Evolutionary conservation across 1,140 invertebrate genomes (phyloP), one percentile per base, ranked within the genome.

Genomic region (Scaptomyza graminum): DNA sequence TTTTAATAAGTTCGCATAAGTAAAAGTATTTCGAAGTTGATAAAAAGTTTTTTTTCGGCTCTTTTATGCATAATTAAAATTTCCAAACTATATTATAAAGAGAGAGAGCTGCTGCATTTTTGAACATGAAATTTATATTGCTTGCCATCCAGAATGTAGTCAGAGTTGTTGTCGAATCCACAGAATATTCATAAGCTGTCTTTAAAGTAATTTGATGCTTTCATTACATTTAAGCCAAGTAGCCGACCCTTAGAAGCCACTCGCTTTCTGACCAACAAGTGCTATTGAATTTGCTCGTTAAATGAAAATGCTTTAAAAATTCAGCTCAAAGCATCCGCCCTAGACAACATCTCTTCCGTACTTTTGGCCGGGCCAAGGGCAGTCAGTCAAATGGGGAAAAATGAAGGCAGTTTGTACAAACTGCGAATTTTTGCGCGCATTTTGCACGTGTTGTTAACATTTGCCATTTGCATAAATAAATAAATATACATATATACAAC

Each of bases 401-500:
- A 16, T 43, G 43, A 22, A 44, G 56, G 64, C 47, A 62, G 49
- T 47, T 41, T 43, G 18, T 44, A 25, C 49, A 59, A 64, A 57
- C 47, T 39, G 51, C 57, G 76, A 67, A 79, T 67, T 74, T 76
- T 76, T 69, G 59, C 65, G 74, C 74, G 74, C 64, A 79, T 71
- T 74, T 51, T 74, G 66, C 71, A 68, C 80, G 80, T 76, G 72
- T 78, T 68, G 50, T 60, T 67, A 71, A 71, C 79, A 68, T 70
- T 84, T 66, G 60, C 59, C 56, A 52, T 84, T 47, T 56, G 51
- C 75, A 76, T 76, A 74, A 76, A 83, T 83, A 84, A 83, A 83
- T 84, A 83, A 84, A 73, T 68, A 81, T 77, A 31, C 28, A 68
- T 54, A 81, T 77, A 34, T 34, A 68, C 47, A 73, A 60, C 70